A percentile compares a stretch with the other conserved stretches of the same genome.
Evolutionary conservation across 2,888 invertebrate species (phyloP).

Genomic region (Anoplius nigerrimus): DNA sequence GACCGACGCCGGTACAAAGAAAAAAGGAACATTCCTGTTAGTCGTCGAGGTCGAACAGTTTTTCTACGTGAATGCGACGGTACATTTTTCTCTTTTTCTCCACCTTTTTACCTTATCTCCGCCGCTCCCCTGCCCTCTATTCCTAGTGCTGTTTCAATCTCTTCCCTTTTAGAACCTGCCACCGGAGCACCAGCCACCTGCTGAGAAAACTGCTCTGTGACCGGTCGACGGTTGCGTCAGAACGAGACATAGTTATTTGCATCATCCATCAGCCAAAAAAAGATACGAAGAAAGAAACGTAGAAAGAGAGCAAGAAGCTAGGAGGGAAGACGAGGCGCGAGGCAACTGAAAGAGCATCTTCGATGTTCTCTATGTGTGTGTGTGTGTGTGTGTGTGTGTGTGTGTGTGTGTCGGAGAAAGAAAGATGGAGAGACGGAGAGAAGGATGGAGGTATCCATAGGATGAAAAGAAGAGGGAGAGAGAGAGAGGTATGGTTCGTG

Average conservation of each 20-base stretch:
- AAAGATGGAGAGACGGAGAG: slow-evolving; percentile 26
- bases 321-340: background rate
- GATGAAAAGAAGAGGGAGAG: slow-evolving; percentile 13
- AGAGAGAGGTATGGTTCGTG: slow-evolving; percentile 4
- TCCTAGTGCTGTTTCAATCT: background rate
- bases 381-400: slow-evolving; percentile 3
- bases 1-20: slow-evolving; percentile 29
- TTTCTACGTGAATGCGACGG: slow-evolving; percentile 48
- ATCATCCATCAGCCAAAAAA: slow-evolving; percentile 70
- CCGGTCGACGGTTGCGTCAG: slow-evolving; percentile 62
- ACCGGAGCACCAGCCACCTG: slow-evolving; percentile 64
- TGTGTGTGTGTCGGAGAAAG: slow-evolving; percentile 25
- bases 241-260: slow-evolving; percentile 68
- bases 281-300: slow-evolving; percentile 13
- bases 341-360: background rate
- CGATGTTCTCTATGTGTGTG: background rate
- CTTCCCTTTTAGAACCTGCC: slow-evolving; percentile 50
- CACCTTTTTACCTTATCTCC: background rate
- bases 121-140: slow-evolving; percentile 6
- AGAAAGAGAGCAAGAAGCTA: background rate
- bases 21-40: background rate
- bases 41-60: slow-evolving; percentile 50
- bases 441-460: slow-evolving; percentile 37
- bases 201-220: slow-evolving; percentile 68
- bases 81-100: slow-evolving; percentile 16